Evolutionary conservation across 2,888 invertebrate species (phyloP).

Genomic region (Cryptosula pallasiana): DNA sequence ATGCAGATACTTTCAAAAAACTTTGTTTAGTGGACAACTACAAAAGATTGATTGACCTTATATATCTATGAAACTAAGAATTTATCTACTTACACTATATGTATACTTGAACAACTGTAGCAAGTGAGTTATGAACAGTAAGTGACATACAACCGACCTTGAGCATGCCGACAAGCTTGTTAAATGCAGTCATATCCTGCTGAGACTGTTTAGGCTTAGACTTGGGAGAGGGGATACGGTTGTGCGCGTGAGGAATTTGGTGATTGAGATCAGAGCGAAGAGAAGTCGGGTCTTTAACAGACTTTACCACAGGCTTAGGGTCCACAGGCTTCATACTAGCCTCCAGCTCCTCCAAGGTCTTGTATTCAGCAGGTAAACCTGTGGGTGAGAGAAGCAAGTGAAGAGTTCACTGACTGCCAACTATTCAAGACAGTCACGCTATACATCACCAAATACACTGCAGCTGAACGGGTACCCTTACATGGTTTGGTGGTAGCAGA

Average conservation of each 20-base stretch:
- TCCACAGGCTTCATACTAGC: neutral
- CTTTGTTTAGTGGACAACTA: too few relatives aligned
- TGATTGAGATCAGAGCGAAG: neutral
- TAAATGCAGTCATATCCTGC: conserved; percentile 46
- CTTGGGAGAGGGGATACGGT: conserved; percentile 13
- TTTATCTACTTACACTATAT: too few relatives aligned
- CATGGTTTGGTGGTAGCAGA: neutral
- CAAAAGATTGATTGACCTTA: too few relatives aligned
- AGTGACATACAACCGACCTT: neutral
- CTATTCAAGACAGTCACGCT: too few relatives aligned
- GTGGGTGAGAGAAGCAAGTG: too few relatives aligned
- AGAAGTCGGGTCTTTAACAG: neutral
- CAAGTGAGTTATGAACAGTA: too few relatives aligned
- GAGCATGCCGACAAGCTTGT: conserved; percentile 42
- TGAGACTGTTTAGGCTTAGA: neutral
- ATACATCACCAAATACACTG: too few relatives aligned
- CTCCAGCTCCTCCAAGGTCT: conserved; percentile 12
- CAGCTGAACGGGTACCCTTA: too few relatives aligned
- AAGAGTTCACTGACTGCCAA: too few relatives aligned
- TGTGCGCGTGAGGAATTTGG: neutral
- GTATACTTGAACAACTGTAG: too few relatives aligned
- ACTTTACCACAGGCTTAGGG: neutral
- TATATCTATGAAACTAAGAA: too few relatives aligned
- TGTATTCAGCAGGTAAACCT: neutral
- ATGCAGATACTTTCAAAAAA: too few relatives aligned